Evolutionary conservation across 2,113 vertebrate genomes (phyloP), one percentile per base, ranked within the genome.

Genomic region (Misgurnus mizolepis): DNA sequence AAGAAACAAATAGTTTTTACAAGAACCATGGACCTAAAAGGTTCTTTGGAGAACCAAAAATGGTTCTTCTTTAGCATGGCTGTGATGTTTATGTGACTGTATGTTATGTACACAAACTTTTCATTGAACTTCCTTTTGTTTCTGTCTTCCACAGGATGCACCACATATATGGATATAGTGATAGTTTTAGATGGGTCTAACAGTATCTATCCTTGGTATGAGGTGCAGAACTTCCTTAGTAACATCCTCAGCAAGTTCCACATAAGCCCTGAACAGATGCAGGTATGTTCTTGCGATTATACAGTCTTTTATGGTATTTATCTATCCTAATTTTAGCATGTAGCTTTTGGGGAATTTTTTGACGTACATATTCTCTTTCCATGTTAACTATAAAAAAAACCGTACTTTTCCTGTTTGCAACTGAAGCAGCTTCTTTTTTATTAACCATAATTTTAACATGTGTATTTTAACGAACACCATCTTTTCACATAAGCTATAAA

Each of bases 131-230:
- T 64, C 0, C 6, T 4, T 76, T 10, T 67, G 41, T 73, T 15
- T 86, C 40, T 84, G 43, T 85, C 27, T 73, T 75, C 83, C 71
- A 17, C 88, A 99, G 97, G 95, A 62, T 99, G 97, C 62, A 90
- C 95, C 6, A 97, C 96, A 0, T 98, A 95, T 91, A 97, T 98
- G 96, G 97, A 99, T 88, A 97, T 99, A 0, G 92, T 99, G 50
- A 95, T 99, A 0, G 95, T 99, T 14, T 91, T 99, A 87, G 97
- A 99, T 0, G 97, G 97, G 8, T 99, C 97, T 84, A 99, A 99
- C 89, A 99, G 97, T 83, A 98, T 99, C 90, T 99, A 98, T 85
- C 97, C 97, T 18, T 99, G 97, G 97, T 93, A 87, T 1, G 96
- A 99, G 85, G 97, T 99, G 72, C 97, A 98, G 90, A 96, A 95